Evolutionary conservation across 2,113 vertebrate genomes (phyloP).

Genomic region (Boulengeromyrus knoepffleri): DNA sequence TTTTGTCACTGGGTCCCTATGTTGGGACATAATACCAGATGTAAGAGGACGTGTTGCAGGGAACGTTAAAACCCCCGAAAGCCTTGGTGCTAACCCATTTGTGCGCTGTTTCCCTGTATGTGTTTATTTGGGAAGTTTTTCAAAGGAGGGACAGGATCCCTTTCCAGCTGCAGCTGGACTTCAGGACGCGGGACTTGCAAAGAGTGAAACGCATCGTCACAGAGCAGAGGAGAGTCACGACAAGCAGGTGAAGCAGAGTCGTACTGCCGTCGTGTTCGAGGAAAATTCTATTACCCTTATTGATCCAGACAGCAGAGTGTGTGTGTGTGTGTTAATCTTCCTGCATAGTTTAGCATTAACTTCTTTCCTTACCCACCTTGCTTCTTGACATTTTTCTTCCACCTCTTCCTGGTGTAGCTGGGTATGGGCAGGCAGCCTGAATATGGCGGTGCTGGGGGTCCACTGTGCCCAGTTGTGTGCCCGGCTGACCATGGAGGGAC

Average conservation of each 20-base stretch:
- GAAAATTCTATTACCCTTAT: neutral
- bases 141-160: slow-evolving; percentile 47
- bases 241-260: slow-evolving; percentile 42
- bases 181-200: slow-evolving; percentile 56
- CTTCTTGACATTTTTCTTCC: neutral
- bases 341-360: neutral
- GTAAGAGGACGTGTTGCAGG: neutral
- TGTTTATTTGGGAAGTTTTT: slow-evolving; percentile 40
- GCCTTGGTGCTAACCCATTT: neutral
- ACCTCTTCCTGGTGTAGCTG: slow-evolving; percentile 34
- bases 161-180: slow-evolving; percentile 60
- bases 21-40: neutral
- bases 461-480: slow-evolving; percentile 66
- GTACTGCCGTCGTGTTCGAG: neutral
- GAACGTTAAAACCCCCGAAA: neutral
- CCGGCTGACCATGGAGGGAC: slow-evolving; percentile 61
- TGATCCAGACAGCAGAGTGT: neutral
- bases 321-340: neutral
- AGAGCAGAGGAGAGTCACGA: slow-evolving; percentile 50
- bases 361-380: neutral
- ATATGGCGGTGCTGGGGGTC: slow-evolving; percentile 56
- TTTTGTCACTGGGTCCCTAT: neutral
- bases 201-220: slow-evolving; percentile 57
- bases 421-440: slow-evolving; percentile 47
- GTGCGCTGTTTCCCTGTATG: neutral